Conservation (phyloP, 2,888 invertebrate species). For the Drosophila prostipennis region DNA sequence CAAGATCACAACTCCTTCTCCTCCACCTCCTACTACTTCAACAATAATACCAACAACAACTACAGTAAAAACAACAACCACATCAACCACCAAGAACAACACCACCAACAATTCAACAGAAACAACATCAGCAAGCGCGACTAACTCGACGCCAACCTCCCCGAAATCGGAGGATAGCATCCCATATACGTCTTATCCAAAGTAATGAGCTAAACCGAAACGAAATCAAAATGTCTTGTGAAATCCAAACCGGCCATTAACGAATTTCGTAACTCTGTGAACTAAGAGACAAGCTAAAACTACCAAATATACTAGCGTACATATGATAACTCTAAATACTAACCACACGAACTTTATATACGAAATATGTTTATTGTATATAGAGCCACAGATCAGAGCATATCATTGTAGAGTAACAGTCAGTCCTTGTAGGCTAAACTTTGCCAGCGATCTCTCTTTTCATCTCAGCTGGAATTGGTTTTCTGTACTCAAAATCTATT, state of each 20-base stretch:
- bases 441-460: conserved; percentile 17
- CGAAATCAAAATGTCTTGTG: conserved; percentile 20
- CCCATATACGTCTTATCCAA: conserved; percentile 58
- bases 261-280: conserved; percentile 65
- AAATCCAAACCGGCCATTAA: conserved; percentile 71
- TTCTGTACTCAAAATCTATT: conserved; percentile 10
- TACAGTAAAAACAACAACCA: conserved; percentile 37
- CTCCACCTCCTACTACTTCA: conserved; percentile 46
- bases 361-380: conserved; percentile 20
- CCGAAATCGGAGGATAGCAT: conserved; percentile 74
- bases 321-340: conserved; percentile 36
- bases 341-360: conserved; percentile 29
- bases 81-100: conserved; percentile 45
- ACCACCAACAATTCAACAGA: conserved; percentile 41
- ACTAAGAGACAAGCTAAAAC: conserved; percentile 21
- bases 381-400: conserved; percentile 40
- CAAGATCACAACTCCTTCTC: conserved; percentile 44
- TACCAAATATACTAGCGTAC: conserved; percentile 22
- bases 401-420: conserved; percentile 42
- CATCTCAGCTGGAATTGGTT: conserved; percentile 20
- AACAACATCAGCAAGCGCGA: conserved; percentile 37
- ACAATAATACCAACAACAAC: conserved; percentile 31
- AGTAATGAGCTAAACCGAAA: conserved; percentile 56
- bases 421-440: conserved; percentile 32
- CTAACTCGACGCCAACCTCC: conserved; percentile 64